Conservation (phyloP, 2,113 vertebrate species). For the Nothobranchius kuhntae region DNA sequence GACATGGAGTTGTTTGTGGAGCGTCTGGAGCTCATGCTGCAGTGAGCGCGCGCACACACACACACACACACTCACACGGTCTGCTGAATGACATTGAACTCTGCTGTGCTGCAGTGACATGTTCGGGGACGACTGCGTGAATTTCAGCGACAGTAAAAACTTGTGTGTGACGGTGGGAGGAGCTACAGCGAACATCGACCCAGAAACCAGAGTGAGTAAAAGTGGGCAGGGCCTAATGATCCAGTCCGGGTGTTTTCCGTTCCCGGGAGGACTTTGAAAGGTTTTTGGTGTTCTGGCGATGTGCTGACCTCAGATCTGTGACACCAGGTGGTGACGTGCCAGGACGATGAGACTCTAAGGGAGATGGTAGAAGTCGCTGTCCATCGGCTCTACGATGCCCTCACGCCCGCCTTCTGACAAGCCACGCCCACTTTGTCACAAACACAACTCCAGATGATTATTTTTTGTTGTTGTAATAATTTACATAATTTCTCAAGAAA, state of each 20-base stretch:
- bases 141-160: conserved; percentile 77
- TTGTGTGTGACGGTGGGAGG: conserved; percentile 88
- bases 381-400: conserved; percentile 88
- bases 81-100: not conserved
- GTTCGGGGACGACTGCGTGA: conserved; percentile 93
- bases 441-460: not conserved
- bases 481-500: not conserved
- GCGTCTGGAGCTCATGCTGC: conserved; percentile 90
- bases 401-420: conserved; percentile 81
- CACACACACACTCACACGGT: conserved; percentile 1
- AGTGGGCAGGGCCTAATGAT: not conserved
- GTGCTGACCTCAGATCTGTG: conserved; percentile 31
- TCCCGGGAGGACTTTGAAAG: no score
- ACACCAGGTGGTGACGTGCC: conserved; percentile 82
- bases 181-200: conserved; percentile 83
- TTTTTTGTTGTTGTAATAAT: not conserved
- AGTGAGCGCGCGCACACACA: conserved; percentile 78
- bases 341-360: conserved; percentile 88
- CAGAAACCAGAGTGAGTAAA: conserved; percentile 87
- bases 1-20: conserved; percentile 85
- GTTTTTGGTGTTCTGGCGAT: not conserved
- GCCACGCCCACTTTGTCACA: conserved; percentile 10
- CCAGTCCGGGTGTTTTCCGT: no score
- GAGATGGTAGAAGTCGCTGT: conserved; percentile 91
- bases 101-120: conserved; percentile 82